Percentiles rank a stretch among this genome's conserved stretches.
Conservation (phyloP, 2,113 vertebrate genomes). For the Empidonax alnorum region DNA sequence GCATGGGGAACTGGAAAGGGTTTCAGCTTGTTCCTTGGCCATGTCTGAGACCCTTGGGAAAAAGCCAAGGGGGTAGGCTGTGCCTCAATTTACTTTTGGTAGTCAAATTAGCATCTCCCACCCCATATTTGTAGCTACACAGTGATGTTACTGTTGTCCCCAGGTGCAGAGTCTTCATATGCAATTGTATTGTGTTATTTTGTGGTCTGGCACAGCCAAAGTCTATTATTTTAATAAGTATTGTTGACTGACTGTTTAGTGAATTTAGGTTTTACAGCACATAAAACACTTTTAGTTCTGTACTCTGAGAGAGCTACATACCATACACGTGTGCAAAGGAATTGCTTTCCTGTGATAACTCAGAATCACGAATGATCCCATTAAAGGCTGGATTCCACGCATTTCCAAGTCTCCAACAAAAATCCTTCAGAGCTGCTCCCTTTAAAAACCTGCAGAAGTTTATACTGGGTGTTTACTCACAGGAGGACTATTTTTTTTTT, state of each 20-base stretch:
- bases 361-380: not conserved
- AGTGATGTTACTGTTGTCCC: not conserved
- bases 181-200: not conserved
- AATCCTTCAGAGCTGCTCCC: not conserved
- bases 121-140: not conserved
- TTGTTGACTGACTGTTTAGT: not conserved
- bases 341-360: not conserved
- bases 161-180: not conserved
- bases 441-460: not conserved
- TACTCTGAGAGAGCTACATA: not conserved
- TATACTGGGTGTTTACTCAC: slow-evolving; percentile 2
- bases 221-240: not conserved
- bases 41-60: not conserved
- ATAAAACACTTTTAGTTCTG: not conserved
- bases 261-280: not conserved
- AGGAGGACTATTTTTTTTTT: not conserved
- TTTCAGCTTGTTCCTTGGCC: not conserved
- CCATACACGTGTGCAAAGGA: not conserved
- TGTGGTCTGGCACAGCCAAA: not conserved
- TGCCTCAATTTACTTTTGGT: not conserved
- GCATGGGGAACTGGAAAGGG: not conserved
- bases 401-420: not conserved
- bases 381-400: not conserved
- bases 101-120: not conserved
- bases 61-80: not conserved